Evolutionary conservation across 1,140 invertebrate species (phyloP).

Genomic region (Euwallacea similis): DNA sequence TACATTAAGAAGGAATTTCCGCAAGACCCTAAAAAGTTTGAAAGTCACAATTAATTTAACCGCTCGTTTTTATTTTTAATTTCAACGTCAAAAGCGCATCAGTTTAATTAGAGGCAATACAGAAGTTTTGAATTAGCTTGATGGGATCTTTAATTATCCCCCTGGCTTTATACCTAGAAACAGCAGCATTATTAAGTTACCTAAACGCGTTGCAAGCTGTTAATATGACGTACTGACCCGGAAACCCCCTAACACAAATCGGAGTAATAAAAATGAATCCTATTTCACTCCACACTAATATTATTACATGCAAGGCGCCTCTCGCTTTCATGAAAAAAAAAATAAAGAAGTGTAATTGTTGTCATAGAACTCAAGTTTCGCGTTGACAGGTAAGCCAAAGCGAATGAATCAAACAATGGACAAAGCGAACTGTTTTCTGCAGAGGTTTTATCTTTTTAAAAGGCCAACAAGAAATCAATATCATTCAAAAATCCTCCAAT

Average conservation of each 20-base stretch:
- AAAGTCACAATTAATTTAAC: too few species aligned
- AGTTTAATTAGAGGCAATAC: too few species aligned
- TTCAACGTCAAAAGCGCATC: too few species aligned
- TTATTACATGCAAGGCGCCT: neutral
- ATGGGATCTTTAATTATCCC: neutral
- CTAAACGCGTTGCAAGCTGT: neutral
- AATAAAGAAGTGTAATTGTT: neutral
- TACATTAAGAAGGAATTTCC: neutral
- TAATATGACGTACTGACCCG: neutral
- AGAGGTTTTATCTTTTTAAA: neutral
- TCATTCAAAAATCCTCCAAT: neutral
- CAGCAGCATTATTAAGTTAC: neutral
- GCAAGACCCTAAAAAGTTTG: too few species aligned
- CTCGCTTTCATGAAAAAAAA: neutral
- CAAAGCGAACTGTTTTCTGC: neutral
- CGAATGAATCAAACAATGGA: neutral
- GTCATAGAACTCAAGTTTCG: neutral
- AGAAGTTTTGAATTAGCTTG: too few species aligned
- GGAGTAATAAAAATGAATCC: neutral
- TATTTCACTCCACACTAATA: neutral
- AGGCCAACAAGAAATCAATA: neutral
- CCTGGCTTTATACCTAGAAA: too few species aligned
- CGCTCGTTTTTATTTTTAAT: too few species aligned
- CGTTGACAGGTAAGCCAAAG: neutral
- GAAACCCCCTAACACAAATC: constrained; percentile 2